Evolutionary conservation across 2,113 vertebrate species (phyloP), one percentile per base, ranked within the genome.

Genomic region (Oryzias curvinotus): DNA sequence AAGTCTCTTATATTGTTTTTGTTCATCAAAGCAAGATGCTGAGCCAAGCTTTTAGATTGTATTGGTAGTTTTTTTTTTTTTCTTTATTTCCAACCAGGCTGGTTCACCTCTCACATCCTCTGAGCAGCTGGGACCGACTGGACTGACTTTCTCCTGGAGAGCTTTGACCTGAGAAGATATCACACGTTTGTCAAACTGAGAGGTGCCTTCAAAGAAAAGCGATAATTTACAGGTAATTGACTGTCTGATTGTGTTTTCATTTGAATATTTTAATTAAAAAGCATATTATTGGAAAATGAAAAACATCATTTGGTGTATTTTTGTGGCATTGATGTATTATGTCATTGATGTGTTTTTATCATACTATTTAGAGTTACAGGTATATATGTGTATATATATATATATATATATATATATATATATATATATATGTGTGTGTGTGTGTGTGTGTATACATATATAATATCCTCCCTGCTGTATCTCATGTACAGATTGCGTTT

Each of bases 111-210:
- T 95, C 93, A 98, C 92, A 98, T 96, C 93, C 95, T 92, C 92
- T 80, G 85, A 61, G 84, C 73, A 0, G 73, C 18, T 2, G 94
- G 94, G 7, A 89, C 91, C 57, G 84, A 94, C 91, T 95, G 96
- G n/a, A 92, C 87, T 49, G 95, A 94, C 93, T 96, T 95, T 90
- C 95, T 94, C 75, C 97, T 91, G 78, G 96, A 98, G 36, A 99
- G 93, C 85, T 99, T 99, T 78, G 97, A 99, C 86, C 96, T 98
- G 71, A 52, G 17, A 65, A 30, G 44, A 64, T 18, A 75, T 8
- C 0, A 8, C 47, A 42, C 42, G 19, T 26, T 51, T 56, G 30
- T 21, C 28, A 45, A 65, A 18, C 21, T 1, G 4, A 1, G 12
- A 21, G 13, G 16, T 48, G 12, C 46, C 19, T 42, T 13, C 14